phyloP scores from a whole-genome alignment of 2,797 vertebrate species.

The Scyliorhinus canicula region DNA sequence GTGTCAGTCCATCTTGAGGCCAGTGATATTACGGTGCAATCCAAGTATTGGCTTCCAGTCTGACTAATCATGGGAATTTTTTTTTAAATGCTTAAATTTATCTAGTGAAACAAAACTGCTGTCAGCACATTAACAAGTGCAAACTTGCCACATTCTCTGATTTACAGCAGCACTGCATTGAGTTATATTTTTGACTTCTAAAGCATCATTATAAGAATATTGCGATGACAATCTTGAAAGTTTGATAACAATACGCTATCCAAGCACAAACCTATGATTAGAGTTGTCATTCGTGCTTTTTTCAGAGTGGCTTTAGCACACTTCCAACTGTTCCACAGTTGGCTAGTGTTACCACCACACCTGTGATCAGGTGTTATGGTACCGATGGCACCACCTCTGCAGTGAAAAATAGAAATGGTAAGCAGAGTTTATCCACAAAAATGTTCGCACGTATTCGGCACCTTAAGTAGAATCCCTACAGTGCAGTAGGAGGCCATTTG shows the following conservation, averaged over 20 bases:
- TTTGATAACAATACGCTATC: neutral
- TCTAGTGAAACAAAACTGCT: neutral
- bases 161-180: neutral
- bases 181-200: neutral
- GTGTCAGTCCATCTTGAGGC: neutral
- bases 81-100: neutral
- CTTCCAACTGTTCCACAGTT: neutral
- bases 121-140: neutral
- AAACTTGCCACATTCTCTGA: neutral
- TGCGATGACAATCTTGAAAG: neutral
- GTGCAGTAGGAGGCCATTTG: no score
- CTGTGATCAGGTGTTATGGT: neutral
- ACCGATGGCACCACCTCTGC: neutral
- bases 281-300: neutral
- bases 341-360: neutral
- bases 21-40: neutral
- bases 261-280: neutral
- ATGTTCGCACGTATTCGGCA: neutral
- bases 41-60: neutral
- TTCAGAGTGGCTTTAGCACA: neutral
- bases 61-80: neutral
- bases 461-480: no score
- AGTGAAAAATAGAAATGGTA: neutral
- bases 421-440: neutral
- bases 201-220: neutral